Evolutionary conservation across 1,140 invertebrate species (phyloP).

Genomic region (Caenorhabditis elegans): DNA sequence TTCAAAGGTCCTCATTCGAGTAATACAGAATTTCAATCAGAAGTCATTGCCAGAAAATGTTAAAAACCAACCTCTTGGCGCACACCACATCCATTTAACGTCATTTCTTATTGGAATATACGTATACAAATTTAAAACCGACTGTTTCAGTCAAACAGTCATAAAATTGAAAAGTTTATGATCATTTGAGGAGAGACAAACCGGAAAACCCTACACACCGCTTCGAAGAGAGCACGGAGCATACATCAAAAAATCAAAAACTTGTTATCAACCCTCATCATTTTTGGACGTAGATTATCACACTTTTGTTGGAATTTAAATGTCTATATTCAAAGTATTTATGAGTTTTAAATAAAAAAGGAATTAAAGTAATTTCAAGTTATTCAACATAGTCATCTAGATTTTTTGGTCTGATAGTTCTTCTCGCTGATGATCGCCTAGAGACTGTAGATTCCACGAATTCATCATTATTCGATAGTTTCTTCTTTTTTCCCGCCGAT

Average conservation of each 20-base stretch:
- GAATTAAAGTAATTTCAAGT: no score
- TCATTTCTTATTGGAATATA: neutral
- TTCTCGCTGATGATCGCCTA: neutral
- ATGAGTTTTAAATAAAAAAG: no score
- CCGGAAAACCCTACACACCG: neutral
- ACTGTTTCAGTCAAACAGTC: neutral
- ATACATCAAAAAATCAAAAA: constrained; percentile 24
- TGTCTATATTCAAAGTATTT: no score
- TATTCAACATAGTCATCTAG: constrained; percentile 3
- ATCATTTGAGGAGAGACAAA: neutral
- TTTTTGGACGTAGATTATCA: neutral
- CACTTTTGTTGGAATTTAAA: neutral
- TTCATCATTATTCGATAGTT: neutral
- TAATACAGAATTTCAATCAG: no score
- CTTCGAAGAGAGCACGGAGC: neutral
- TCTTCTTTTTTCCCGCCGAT: neutral
- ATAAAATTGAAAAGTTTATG: constrained; percentile 2
- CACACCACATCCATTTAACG: neutral
- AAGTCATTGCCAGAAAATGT: no score
- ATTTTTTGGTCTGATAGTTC: neutral
- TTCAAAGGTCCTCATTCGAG: no score
- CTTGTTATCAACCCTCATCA: neutral
- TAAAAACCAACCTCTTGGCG: neutral
- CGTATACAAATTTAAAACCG: neutral
- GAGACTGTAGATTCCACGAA: neutral